These are phyloP conservation scores for Silurus lanzhouensis DNA, from an alignment of 2,797 vertebrate genomes.

Conservation along the genomic window DNA sequence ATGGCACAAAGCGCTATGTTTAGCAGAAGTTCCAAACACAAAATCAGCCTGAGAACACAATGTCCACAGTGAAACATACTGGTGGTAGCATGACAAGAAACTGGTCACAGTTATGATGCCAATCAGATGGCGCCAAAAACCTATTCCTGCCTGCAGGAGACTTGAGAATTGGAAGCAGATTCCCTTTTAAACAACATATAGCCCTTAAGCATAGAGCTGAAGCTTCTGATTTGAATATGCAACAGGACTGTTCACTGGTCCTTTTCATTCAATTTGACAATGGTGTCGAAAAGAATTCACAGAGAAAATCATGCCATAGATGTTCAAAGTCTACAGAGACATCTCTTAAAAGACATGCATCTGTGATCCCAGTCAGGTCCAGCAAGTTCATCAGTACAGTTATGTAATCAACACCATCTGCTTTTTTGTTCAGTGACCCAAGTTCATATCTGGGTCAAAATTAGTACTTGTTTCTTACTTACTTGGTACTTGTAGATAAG, in stretches of 20 bases:
- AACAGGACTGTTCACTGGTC: background rate
- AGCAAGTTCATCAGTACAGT: background rate
- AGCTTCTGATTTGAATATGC: background rate
- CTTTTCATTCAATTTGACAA: background rate
- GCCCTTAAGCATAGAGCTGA: background rate
- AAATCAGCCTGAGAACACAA: background rate
- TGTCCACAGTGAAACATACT: background rate
- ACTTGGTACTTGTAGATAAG: background rate
- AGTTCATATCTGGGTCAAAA: background rate
- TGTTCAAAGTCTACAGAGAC: background rate
- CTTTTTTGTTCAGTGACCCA: background rate
- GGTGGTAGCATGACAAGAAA: background rate
- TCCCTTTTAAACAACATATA: background rate
- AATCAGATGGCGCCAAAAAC: background rate
- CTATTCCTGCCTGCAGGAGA: background rate
- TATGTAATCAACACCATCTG: background rate
- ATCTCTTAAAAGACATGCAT: background rate
- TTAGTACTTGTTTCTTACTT: background rate
- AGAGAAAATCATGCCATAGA: background rate
- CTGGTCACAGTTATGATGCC: background rate
- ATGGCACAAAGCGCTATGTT: background rate
- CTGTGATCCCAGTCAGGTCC: background rate
- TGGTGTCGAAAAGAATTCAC: background rate
- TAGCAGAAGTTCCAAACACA: background rate
- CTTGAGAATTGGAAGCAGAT: background rate